These are phyloP conservation scores for Mongoloraphidia duomilia DNA, from an alignment of 2,888 invertebrate genomes.

Conservation along the genomic window DNA sequence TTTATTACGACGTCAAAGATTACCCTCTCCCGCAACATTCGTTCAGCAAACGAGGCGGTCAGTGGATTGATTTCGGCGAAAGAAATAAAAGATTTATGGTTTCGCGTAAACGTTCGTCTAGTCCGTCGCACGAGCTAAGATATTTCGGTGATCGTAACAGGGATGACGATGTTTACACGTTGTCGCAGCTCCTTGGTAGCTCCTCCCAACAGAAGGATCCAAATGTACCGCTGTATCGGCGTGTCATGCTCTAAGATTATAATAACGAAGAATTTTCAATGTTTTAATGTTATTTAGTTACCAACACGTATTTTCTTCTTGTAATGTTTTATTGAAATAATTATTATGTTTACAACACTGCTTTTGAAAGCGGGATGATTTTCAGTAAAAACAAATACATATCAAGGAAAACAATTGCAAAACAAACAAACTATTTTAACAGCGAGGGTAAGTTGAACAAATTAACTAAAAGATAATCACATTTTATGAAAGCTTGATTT, in stretches of 20 bases:
- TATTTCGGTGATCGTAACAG: constrained; percentile 22
- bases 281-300: too few relatives aligned
- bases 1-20: constrained; percentile 21
- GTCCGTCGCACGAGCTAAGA: constrained; percentile 27
- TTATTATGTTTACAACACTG: too few relatives aligned
- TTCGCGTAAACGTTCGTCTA: constrained; percentile 33
- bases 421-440: too few relatives aligned
- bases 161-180: constrained; percentile 32
- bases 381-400: too few relatives aligned
- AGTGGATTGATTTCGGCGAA: constrained; percentile 18
- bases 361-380: too few relatives aligned
- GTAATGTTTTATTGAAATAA: too few relatives aligned
- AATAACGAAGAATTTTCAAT: neutral
- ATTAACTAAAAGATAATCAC: too few relatives aligned
- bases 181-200: constrained; percentile 40
- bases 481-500: too few relatives aligned
- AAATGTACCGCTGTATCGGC: constrained; percentile 43
- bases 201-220: constrained; percentile 31
- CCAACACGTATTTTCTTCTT: too few relatives aligned
- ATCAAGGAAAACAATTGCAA: too few relatives aligned
- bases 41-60: constrained; percentile 20
- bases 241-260: constrained; percentile 40
- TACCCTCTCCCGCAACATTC: constrained; percentile 14
- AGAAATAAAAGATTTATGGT: constrained; percentile 45
- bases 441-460: too few relatives aligned